phyloP scores from a whole-genome alignment of 2,113 vertebrate species.

The Dicerorhinus sumatrensis region DNA sequence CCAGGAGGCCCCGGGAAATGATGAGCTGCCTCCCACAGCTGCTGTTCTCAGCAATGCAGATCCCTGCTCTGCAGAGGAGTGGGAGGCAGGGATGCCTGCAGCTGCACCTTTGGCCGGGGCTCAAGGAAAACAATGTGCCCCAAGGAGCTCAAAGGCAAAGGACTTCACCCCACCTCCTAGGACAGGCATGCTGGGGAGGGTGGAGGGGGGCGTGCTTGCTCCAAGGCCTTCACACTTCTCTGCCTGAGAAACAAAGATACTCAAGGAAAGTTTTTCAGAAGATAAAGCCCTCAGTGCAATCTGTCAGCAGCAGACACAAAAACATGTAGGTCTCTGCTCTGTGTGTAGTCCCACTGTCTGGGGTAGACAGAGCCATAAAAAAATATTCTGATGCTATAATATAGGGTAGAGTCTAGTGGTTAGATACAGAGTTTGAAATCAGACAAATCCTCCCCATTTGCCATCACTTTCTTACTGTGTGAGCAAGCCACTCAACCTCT shows the following conservation, averaged over 20 bases:
- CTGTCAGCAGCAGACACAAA: slow-evolving; percentile 38
- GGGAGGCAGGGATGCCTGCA: slow-evolving; percentile 27
- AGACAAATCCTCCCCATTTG: not conserved
- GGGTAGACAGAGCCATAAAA: not conserved
- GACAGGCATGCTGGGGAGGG: not conserved
- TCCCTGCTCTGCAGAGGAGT: not conserved
- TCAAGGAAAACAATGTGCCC: not conserved
- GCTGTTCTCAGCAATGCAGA: slow-evolving; percentile 57
- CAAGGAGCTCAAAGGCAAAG: not conserved
- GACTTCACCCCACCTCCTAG: not conserved
- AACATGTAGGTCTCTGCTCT: not conserved
- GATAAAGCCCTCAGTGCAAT: not conserved
- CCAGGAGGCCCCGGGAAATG: not conserved
- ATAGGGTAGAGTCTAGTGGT: not conserved
- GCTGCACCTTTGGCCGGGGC: not conserved
- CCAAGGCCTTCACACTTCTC: not conserved
- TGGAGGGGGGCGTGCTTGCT: too few relatives aligned
- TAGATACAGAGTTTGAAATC: not conserved
- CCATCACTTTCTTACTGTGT: not conserved
- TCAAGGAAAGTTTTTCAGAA: not conserved
- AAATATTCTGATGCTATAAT: not conserved
- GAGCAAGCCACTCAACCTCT: not conserved
- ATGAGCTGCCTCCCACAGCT: not conserved
- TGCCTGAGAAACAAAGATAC: not conserved
- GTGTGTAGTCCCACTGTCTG: not conserved